A percentile compares a stretch with the other conserved stretches of the same genome.
Evolutionary conservation across 2,797 vertebrate species (phyloP).

Genomic region (Enteromius anoplus): DNA sequence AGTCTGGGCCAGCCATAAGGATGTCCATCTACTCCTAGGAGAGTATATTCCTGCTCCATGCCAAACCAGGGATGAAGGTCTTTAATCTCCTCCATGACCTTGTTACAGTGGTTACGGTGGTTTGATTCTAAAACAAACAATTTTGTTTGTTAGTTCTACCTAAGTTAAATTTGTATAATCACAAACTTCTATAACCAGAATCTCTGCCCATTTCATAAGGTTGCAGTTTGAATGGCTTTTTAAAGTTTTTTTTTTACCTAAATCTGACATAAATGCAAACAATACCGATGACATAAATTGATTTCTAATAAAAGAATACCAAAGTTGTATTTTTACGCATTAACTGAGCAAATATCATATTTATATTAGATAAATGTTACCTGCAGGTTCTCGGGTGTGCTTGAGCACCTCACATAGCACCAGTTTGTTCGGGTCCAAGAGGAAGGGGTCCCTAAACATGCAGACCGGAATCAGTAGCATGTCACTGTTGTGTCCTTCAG

Average conservation of each 20-base stretch:
- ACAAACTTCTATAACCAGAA: no score
- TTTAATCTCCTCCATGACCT: constrained; percentile 81
- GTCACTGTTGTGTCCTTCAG: constrained; percentile 82
- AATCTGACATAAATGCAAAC: no score
- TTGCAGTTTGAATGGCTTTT: not conserved
- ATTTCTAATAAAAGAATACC: no score
- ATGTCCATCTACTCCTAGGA: constrained; percentile 79
- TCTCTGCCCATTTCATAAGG: no score
- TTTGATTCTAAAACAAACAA: constrained; percentile 79
- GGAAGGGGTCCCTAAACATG: constrained; percentile 89
- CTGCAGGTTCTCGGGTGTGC: constrained; percentile 80
- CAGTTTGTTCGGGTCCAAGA: constrained; percentile 87
- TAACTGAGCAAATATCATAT: not conserved
- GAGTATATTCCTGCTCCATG: constrained; percentile 89
- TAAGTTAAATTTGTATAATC: not conserved
- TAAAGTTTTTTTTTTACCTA: not conserved
- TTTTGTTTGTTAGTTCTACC: not conserved
- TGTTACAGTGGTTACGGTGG: constrained; percentile 75
- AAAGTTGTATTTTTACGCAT: not conserved
- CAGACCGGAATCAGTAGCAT: constrained; percentile 84
- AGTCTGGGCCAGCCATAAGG: constrained; percentile 85
- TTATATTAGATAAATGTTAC: constrained; percentile 63
- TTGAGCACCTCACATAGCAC: constrained; percentile 89
- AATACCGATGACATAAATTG: no score
- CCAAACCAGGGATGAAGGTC: constrained; percentile 84